phyloP scores from a whole-genome alignment of 2,797 vertebrate genomes.

The Girardinus metallicus region DNA sequence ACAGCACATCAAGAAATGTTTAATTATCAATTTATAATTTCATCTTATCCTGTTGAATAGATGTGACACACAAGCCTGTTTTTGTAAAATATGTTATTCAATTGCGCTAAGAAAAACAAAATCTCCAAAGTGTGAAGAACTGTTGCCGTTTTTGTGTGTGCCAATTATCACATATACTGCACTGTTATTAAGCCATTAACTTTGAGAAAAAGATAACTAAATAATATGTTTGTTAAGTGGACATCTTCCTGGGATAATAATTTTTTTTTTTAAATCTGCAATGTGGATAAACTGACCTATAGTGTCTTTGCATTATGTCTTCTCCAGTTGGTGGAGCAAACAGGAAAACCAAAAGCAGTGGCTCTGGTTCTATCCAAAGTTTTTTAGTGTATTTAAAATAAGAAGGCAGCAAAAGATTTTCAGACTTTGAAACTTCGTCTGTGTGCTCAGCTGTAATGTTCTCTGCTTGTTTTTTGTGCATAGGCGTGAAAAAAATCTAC shows the following conservation, averaged over 20 bases:
- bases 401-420: background rate
- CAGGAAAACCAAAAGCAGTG: background rate
- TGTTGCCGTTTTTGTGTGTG: background rate
- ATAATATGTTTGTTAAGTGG: constrained; percentile 46
- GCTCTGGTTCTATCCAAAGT: background rate
- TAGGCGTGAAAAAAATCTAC: background rate
- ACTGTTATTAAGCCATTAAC: background rate
- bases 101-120: background rate
- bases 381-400: background rate
- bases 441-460: background rate
- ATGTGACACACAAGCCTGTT: no score
- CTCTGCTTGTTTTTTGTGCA: background rate
- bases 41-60: background rate
- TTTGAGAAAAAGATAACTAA: background rate
- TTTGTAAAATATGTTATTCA: background rate
- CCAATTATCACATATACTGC: background rate
- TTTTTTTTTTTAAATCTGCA: background rate
- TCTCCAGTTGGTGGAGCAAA: background rate
- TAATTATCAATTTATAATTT: background rate
- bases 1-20: background rate
- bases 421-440: background rate
- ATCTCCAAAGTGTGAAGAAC: background rate
- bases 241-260: constrained; percentile 50
- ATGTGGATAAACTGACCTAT: background rate
- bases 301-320: background rate